Base-by-base conservation (phyloP, 2,113 vertebrate genomes). In the Pelobates fuscus region DNA sequence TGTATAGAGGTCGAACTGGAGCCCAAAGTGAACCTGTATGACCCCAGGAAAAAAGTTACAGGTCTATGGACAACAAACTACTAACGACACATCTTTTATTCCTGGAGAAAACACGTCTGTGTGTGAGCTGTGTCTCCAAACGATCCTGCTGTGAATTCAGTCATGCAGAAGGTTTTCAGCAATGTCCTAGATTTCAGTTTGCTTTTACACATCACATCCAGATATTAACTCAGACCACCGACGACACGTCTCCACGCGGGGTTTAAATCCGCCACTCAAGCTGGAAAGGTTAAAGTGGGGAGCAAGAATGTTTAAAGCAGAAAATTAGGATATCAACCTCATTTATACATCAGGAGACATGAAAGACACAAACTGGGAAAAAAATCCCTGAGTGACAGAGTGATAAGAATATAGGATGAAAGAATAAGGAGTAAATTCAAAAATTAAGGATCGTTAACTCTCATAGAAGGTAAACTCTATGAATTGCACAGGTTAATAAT, bases 121-220 rank as follows among this genome's bases (percentile, higher is more conserved):
- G 30, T 52, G 44, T 11, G 44, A 67, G 44, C 17, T 54, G 5
- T 67, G 41, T 18, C 25, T 67, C 43, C 18, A 25, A 27, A 54
- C 46, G 12, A 54, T 52, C 43, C 2, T n/a, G 25, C 43, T 52
- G 25, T 8, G 25, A n/a, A 24, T 41, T 49, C 64, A 67, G 46
- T 14, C 8, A 17, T n/a, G 65, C 65, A 52, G 65, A 67, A 52
- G 4, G 20, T 25, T 23, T 57, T 57, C n/a, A 49, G 44, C 44
- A 12, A 6, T 67, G 65, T 17, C 44, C 65, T 67, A 67, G 24
- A 29, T 60, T 27, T 60, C 58, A 60, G 24, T 60, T 60, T 60
- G 23, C 24, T 15, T 49, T 41, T 41, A 63, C 30, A 30, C 20
- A 37, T 21, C 27, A 61, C 60, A 63, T 63, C 60, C 18, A 8